These are phyloP conservation scores for Rhea pennata DNA, from an alignment of 2,113 vertebrate species.

Conservation along the genomic window DNA sequence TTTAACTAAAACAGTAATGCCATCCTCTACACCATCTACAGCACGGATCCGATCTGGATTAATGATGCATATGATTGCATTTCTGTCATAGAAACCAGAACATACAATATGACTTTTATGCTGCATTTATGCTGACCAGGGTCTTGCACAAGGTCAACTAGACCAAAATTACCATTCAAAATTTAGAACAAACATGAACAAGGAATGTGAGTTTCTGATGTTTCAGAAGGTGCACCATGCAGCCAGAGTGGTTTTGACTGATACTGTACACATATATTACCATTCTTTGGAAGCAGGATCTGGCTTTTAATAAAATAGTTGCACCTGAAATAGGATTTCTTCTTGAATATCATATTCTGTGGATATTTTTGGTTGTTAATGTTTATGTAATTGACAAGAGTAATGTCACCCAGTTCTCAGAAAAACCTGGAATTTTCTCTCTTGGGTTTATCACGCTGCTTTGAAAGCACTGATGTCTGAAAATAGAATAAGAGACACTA, in stretches of 20 bases:
- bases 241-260: accelerated
- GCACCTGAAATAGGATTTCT: background rate
- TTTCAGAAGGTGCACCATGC: background rate
- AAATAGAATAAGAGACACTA: background rate
- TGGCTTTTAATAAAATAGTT: background rate
- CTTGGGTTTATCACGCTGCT: background rate
- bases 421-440: background rate
- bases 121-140: background rate
- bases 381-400: background rate
- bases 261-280: accelerated
- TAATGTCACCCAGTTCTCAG: background rate
- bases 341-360: background rate
- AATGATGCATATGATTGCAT: background rate
- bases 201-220: accelerated
- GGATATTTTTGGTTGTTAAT: background rate
- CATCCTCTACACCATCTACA: background rate
- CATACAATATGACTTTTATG: background rate
- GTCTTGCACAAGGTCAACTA: no score
- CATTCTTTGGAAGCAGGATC: background rate
- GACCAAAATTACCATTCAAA: background rate
- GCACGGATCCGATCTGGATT: background rate
- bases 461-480: background rate
- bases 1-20: background rate
- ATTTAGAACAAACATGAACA: background rate
- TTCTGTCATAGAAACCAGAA: background rate